Evolutionary conservation across 1,140 invertebrate species (phyloP).

Genomic region (Papilio glaucus): DNA sequence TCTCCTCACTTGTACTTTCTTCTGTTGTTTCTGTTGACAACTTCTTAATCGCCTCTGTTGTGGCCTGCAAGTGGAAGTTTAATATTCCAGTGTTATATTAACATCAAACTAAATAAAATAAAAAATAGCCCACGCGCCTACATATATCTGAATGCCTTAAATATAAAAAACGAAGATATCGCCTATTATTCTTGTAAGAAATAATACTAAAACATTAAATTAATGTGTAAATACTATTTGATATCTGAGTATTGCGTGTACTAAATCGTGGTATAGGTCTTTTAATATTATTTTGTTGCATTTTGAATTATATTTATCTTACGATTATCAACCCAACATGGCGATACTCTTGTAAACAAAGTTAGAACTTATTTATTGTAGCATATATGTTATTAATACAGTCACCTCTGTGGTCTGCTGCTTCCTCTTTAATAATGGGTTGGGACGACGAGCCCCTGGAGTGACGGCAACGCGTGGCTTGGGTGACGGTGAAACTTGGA

Average conservation of each 20-base stretch:
- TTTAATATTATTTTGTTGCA: no score
- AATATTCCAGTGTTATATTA: not conserved
- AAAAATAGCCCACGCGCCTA: no score
- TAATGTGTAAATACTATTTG: no score
- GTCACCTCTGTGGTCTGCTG: conserved; percentile 68
- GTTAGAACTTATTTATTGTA: no score
- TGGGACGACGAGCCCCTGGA: conserved; percentile 59
- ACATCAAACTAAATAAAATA: no score
- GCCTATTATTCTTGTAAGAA: not conserved
- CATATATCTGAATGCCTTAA: not conserved
- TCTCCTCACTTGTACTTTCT: conserved; percentile 68
- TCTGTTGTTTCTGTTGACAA: conserved; percentile 61
- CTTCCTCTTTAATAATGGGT: conserved; percentile 72
- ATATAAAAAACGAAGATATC: not conserved
- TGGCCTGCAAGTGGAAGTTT: conserved; percentile 53
- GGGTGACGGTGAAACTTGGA: conserved; percentile 67
- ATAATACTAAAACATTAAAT: not conserved
- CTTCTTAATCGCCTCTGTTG: conserved; percentile 72
- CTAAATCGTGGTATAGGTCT: no score
- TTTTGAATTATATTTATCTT: no score
- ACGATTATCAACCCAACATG: no score
- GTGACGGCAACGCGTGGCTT: conserved; percentile 62
- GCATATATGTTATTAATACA: no score
- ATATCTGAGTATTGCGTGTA: no score
- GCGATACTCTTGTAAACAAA: no score